A percentile compares a stretch with the other conserved stretches of the same genome.
Evolutionary conservation across 2,888 invertebrate species (phyloP).

Genomic region (Drosophila borealis): DNA sequence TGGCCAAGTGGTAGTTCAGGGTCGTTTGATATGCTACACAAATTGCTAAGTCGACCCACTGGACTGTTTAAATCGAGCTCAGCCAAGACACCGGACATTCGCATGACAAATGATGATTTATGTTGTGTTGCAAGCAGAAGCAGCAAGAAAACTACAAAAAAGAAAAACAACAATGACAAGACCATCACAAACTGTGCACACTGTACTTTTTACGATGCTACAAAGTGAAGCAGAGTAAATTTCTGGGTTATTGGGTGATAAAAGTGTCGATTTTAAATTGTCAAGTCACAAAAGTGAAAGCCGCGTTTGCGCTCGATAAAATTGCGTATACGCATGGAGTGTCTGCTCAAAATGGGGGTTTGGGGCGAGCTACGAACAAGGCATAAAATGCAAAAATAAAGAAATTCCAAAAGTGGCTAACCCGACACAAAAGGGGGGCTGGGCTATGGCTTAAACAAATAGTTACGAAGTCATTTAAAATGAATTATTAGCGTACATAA

Average conservation of each 20-base stretch:
- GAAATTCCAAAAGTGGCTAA: constrained; percentile 22
- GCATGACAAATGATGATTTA: constrained; percentile 71
- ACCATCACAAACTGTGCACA: constrained; percentile 13
- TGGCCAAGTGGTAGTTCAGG: constrained; percentile 32
- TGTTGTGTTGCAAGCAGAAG: constrained; percentile 30
- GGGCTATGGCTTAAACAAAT: constrained; percentile 42
- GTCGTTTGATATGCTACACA: constrained; percentile 39
- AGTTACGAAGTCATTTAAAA: constrained; percentile 65
- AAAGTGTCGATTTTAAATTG: constrained; percentile 60
- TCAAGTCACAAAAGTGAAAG: constrained; percentile 39
- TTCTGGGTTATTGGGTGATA: constrained; percentile 65
- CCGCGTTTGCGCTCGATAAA: constrained; percentile 42
- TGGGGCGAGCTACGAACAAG: not conserved
- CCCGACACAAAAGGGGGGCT: not conserved
- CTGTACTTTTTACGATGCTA: constrained; percentile 47
- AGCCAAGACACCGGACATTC: constrained; percentile 45
- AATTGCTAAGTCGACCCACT: constrained; percentile 50
- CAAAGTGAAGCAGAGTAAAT: constrained; percentile 29
- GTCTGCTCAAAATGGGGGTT: not conserved
- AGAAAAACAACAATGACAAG: constrained; percentile 10
- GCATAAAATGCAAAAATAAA: constrained; percentile 25
- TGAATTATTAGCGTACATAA: constrained; percentile 52
- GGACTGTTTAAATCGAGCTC: constrained; percentile 33
- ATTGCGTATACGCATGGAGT: not conserved
- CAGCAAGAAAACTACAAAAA: not conserved